Base-by-base conservation (phyloP, 2,888 invertebrate species). In the Sinotaia quadrata region DNA sequence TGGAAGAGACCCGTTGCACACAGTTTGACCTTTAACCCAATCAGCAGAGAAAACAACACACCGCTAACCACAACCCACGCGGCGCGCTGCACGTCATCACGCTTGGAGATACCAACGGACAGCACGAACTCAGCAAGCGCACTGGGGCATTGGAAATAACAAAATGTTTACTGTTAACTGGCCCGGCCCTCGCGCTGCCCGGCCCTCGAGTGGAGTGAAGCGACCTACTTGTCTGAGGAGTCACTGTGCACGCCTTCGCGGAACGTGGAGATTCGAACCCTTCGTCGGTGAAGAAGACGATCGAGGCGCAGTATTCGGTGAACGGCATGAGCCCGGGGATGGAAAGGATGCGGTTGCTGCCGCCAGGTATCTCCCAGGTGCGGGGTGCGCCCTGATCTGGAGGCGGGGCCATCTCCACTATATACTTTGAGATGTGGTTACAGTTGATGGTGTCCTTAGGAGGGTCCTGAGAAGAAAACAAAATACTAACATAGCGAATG, bases 221-320 rank as follows among this genome's bases (percentile, higher is more conserved):
- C 15, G 10, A 70, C 79, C 67, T 69, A 83, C 83, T 75, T 69
- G 81, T 81, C 59, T 80, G 76, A 4, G 81, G 81, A 21, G 84
- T 81, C 0, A 71, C 68, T 5, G 78, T 69, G 74, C 84, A 84
- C 68, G 76, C 76, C 47, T 71, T 68, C 7, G 71, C 74, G 0
- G 84, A 82, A 4, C 75, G 56, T 0, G 81, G 81, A 58, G 83
- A 83, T 54, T 61, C 72, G 29, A 72, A 77, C 7, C 76, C 75
- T n/a, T 70, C 71, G 59, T 80, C 78, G 59, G 81, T 83, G 44
- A 78, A 73, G 63, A 78, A 82, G 54, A 73, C 71, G 29, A 84
- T 73, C 24, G 75, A 70, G 2, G 82, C 77, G 70, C 84, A 84
- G 68, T 83, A 84, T 65, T 70, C 66, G 1, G 82, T 83, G 44